phyloP scores from a whole-genome alignment of 2,113 vertebrate species.

The Macrotis lagotis region DNA sequence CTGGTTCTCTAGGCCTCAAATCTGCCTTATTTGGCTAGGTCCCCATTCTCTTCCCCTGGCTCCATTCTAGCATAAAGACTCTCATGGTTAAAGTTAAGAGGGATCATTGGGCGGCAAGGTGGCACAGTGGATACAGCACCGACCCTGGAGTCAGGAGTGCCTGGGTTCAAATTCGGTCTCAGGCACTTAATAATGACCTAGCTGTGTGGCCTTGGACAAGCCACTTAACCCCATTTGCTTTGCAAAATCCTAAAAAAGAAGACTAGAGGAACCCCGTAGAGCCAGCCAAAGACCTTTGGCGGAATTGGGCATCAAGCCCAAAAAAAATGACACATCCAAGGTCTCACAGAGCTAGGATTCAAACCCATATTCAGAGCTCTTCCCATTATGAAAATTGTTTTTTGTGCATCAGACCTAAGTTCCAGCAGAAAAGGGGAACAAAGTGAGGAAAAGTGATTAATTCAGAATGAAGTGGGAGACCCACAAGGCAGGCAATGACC shows the following conservation, averaged over 20 bases:
- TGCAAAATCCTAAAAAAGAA: too few relatives aligned
- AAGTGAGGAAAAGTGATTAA: slow-evolving; percentile 37
- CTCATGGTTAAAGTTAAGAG: neutral
- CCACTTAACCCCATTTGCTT: too few relatives aligned
- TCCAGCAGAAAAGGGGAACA: neutral
- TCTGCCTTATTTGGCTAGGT: slow-evolving; percentile 58
- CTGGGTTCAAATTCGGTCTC: too few relatives aligned
- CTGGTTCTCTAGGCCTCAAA: slow-evolving; percentile 48
- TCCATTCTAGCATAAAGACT: neutral
- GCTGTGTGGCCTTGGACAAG: too few relatives aligned
- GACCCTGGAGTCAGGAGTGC: too few relatives aligned
- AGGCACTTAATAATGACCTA: too few relatives aligned
- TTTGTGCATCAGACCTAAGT: neutral
- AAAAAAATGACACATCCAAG: neutral
- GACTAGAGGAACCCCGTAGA: too few relatives aligned
- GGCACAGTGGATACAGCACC: too few relatives aligned
- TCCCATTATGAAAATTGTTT: neutral
- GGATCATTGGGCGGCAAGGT: too few relatives aligned
- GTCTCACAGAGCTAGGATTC: neutral
- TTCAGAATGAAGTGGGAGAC: slow-evolving; percentile 1
- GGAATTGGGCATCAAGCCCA: neutral
- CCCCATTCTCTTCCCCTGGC: slow-evolving; percentile 29
- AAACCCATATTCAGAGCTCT: neutral
- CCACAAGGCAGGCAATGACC: slow-evolving; percentile 54
- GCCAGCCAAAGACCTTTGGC: neutral